phyloP scores from a whole-genome alignment of 2,888 invertebrate species.

The Halictus quadricinctus region DNA sequence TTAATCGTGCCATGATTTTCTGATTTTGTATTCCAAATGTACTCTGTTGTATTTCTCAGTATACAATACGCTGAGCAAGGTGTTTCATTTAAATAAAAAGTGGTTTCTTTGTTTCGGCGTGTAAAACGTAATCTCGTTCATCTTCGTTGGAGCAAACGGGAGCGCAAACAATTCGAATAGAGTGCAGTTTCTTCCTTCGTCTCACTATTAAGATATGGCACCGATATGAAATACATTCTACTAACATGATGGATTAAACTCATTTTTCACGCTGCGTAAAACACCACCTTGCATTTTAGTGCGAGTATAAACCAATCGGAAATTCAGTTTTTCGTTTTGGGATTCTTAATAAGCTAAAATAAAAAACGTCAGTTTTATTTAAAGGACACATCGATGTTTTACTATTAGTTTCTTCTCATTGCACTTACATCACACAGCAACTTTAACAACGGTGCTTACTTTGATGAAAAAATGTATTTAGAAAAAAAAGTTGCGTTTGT shows the following conservation, averaged over 20 bases:
- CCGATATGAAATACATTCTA: neutral
- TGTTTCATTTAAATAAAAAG: neutral
- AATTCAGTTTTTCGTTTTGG: too few relatives aligned
- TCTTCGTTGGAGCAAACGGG: neutral
- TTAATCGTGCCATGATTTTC: too few relatives aligned
- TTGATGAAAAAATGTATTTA: too few relatives aligned
- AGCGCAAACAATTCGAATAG: conserved; percentile 14
- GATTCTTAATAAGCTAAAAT: too few relatives aligned
- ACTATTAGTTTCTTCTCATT: too few relatives aligned
- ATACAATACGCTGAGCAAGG: neutral
- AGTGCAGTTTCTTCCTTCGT: conserved; percentile 44
- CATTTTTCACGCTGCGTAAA: neutral
- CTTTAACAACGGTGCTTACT: too few relatives aligned
- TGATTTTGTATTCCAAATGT: neutral
- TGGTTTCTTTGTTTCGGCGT: neutral
- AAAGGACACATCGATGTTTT: too few relatives aligned
- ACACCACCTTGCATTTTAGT: too few relatives aligned
- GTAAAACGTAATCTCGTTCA: neutral
- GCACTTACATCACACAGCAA: too few relatives aligned
- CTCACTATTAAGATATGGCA: conserved; percentile 25
- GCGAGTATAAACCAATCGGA: too few relatives aligned
- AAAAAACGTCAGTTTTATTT: too few relatives aligned
- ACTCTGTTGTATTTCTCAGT: neutral
- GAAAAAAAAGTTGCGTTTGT: too few relatives aligned
- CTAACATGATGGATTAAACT: conserved; percentile 19